Conservation (phyloP, 2,797 vertebrate genomes). For the Scomberomorus guttatus region DNA sequence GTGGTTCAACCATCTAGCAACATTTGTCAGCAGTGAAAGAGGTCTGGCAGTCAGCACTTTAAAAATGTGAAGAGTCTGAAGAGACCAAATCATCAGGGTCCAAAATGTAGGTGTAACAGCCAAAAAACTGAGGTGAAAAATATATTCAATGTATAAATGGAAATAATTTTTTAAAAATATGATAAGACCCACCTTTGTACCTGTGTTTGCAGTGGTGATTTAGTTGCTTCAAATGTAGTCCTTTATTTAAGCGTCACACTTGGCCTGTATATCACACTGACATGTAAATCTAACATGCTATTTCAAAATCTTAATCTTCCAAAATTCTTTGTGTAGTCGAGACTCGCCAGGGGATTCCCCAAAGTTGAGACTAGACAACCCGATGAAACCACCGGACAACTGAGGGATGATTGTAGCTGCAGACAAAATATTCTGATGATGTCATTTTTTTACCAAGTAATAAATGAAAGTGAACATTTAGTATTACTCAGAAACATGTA, state of each 20-base stretch:
- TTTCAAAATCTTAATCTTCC: too few species aligned
- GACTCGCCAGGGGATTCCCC: slow-evolving; percentile 6
- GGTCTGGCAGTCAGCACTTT: background rate
- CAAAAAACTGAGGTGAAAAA: too few species aligned
- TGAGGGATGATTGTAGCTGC: slow-evolving; percentile 1
- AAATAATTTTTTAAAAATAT: too few species aligned
- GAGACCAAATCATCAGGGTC: background rate
- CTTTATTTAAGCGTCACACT: background rate
- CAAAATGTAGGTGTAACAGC: background rate
- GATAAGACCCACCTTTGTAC: background rate
- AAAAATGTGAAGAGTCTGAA: background rate
- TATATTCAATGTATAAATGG: background rate
- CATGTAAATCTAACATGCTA: background rate
- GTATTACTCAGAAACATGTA: background rate
- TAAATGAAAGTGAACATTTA: background rate
- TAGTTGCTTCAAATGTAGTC: background rate
- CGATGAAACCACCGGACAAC: slow-evolving; percentile 15
- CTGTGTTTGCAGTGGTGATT: background rate
- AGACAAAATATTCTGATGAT: background rate
- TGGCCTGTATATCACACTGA: background rate
- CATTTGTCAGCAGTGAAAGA: slow-evolving; percentile 15
- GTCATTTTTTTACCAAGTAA: background rate
- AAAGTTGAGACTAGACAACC: background rate
- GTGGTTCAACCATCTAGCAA: background rate
- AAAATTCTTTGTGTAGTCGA: background rate